Evolutionary conservation across 2,888 invertebrate genomes (phyloP), one percentile per base, ranked within the genome.

Genomic region (Agriopis marginaria): DNA sequence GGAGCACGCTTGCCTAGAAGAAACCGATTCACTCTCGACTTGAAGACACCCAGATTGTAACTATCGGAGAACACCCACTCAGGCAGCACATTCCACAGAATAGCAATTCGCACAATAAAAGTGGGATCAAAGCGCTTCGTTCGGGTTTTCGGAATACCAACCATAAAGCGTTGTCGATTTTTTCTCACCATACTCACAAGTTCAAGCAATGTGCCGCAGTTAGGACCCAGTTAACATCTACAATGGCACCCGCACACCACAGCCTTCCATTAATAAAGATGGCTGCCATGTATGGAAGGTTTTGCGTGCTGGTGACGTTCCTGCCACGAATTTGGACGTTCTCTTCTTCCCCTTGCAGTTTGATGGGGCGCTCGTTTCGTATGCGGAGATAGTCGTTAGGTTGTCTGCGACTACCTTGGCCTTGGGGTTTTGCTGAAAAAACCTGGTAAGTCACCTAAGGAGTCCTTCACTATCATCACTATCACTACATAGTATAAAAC

Each of bases 171-270:
- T n/a, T n/a, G n/a, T n/a, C n/a, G n/a, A n/a, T n/a, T n/a, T n/a
- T n/a, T n/a, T n/a, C 4, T 11, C 7, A 47, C 12, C n/a, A 39
- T 47, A 85, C 93, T 89, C 80, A 93, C 93, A 92, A 93, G 77
- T 93, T 93, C 50, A 93, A 81, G 54, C 93, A 93, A 77, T 93
- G 93, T 0, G 93, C 93, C 0, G 93, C 93, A 0, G 93, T 93
- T 0, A 93, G 66, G 4, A 94, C 84, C 93, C 93, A 94, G 76
- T 92, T 91, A 0, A 79, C 80, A 60, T 94, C 93, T 0, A 94
- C 91, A 9, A 94, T 90, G 4, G 89, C 71, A 0, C 94, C 93
- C 0, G 92, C 94, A 66, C 93, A 94, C 93, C 93, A 93, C 42
- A 92, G 56, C 40, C 91, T 74, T 0, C 90, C 92, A 54, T 93